These are phyloP conservation scores for Papilio protenor DNA, from an alignment of 2,888 invertebrate species.

Conservation along the genomic window DNA sequence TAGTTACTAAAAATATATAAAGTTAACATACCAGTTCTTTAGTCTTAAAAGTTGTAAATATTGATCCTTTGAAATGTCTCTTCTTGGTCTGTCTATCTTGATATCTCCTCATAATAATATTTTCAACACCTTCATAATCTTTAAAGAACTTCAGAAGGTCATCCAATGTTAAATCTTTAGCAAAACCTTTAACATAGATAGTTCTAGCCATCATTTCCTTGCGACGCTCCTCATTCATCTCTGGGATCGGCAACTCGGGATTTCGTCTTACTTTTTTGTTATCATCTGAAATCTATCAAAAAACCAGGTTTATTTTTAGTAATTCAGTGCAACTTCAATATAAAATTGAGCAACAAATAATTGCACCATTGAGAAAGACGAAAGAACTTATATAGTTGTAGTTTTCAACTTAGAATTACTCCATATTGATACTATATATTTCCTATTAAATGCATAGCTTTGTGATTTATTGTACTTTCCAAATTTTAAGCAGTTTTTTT, in stretches of 20 bases:
- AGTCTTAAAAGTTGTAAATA: slow-evolving; percentile 94
- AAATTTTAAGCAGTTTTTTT: too few relatives aligned
- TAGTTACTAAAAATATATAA: background rate
- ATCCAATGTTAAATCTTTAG: slow-evolving; percentile 87
- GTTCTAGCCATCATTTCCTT: slow-evolving; percentile 91
- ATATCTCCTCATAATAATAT: slow-evolving; percentile 86
- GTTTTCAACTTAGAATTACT: too few relatives aligned
- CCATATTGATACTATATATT: too few relatives aligned
- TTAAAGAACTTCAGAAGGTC: slow-evolving; percentile 90
- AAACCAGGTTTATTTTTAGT: slow-evolving; percentile 29
- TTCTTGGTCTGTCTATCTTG: slow-evolving; percentile 86
- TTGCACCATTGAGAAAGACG: background rate
- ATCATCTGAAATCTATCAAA: slow-evolving; percentile 85
- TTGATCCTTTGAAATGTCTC: slow-evolving; percentile 94
- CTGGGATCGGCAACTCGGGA: slow-evolving; percentile 90
- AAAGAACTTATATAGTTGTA: too few relatives aligned
- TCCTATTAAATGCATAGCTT: too few relatives aligned
- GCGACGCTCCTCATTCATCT: slow-evolving; percentile 92
- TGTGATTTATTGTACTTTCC: too few relatives aligned
- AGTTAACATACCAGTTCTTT: slow-evolving; percentile 85
- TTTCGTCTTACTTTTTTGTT: slow-evolving; percentile 89
- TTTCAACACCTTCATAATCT: slow-evolving; percentile 87
- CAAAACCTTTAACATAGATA: slow-evolving; percentile 95
- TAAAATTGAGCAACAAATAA: background rate
- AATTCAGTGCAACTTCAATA: slow-evolving; percentile 46